Evolutionary conservation across 2,888 invertebrate genomes (phyloP), one percentile per base, ranked within the genome.

Genomic region (Poecilobothrus nobilitatus): DNA sequence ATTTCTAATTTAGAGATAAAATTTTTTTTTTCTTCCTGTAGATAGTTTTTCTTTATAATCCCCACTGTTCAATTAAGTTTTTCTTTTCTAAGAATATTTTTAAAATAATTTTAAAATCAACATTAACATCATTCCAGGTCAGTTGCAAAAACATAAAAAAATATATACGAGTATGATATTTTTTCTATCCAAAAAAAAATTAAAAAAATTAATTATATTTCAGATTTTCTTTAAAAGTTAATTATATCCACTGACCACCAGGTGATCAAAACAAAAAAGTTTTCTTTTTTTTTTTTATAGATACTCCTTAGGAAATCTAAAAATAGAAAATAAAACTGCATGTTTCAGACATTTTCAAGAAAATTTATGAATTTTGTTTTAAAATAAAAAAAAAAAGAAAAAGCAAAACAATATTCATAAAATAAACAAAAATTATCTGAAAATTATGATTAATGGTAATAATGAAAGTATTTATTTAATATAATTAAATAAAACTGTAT

Each of bases 201-300:
- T 27, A 27, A 27, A 2, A 27, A 27, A 27, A 27, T 27, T 2
- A 27, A 18, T 18, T 3, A 53, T 53, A 6, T 53, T 53, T 53
- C 18, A 12, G 2, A 53, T 6, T n/a, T 53, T 53, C 34, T 41
- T 67, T 62, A 63, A 63, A 63, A 67, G 63, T 27, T 67, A 61
- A 34, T 33, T 33, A 62, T 27, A 27, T 27, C n/a, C n/a, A n/a
- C 63, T 65, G 44, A 33, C 65, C 68, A n/a, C 41, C 63, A 20
- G 61, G 44, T n/a, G 66, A 22, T 37, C 44, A 67, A 22, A 21
- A 64, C 15, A 68, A 70, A 73, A 70, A 69, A 69, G 68, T 68
- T 69, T 15, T 15, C 7, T 27, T 27, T 27, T 67, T 68, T 69
- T 15, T 15, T 41, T 27, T 27, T 27, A 2, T 27, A 27, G 5